phyloP scores from a whole-genome alignment of 2,797 vertebrate genomes.

The Octomys mimax region DNA sequence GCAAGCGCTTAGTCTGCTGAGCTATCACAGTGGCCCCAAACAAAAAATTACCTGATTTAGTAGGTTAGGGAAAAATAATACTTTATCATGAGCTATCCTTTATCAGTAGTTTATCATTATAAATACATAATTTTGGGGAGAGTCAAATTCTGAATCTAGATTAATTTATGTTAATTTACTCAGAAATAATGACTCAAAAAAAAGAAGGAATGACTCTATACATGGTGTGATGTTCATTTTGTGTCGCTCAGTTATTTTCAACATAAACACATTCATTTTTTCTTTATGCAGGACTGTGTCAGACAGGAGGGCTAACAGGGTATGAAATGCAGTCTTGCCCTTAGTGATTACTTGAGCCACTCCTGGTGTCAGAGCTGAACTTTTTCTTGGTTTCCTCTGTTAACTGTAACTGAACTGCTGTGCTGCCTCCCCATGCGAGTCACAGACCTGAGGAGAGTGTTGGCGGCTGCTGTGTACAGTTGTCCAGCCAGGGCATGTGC shows the following conservation, averaged over 20 bases:
- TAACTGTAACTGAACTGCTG: conserved; percentile 48
- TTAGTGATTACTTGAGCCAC: neutral
- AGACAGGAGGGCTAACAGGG: neutral
- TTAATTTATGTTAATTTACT: conserved; percentile 63
- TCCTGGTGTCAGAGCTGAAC: conserved; percentile 41
- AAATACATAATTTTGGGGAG: conserved; percentile 47
- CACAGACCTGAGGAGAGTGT: conserved; percentile 21
- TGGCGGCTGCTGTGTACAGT: neutral
- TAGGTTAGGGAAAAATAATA: conserved; percentile 53
- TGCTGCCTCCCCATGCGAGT: conserved; percentile 54
- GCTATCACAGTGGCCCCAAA: no score
- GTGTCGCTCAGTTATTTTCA: conserved; percentile 21
- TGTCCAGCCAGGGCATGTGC: neutral
- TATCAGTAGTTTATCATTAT: conserved; percentile 43
- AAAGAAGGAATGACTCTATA: neutral
- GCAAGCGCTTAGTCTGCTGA: no score
- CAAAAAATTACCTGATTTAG: conserved; percentile 26
- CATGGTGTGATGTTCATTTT: conserved; percentile 13
- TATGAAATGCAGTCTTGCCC: neutral
- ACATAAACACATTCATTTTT: conserved; percentile 39
- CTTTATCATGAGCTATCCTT: conserved; percentile 52
- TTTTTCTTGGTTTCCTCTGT: conserved; percentile 66
- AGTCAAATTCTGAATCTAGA: conserved; percentile 47
- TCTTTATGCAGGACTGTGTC: neutral
- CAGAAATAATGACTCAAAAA: neutral